These are phyloP conservation scores for Gulo gulo DNA, from an alignment of 2,113 vertebrate species.

Conservation along the genomic window DNA sequence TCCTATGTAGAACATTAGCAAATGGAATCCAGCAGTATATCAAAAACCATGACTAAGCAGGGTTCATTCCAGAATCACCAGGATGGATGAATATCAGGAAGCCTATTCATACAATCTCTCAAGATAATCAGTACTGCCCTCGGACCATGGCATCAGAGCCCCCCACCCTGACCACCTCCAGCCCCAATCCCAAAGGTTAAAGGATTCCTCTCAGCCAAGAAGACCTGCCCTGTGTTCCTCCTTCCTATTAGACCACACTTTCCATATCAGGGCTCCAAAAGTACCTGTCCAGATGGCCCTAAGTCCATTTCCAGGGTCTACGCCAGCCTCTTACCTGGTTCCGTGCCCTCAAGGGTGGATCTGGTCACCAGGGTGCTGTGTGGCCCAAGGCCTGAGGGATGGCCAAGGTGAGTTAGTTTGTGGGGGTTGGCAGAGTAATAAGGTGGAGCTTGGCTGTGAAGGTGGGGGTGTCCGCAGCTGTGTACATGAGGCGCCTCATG, in stretches of 20 bases:
- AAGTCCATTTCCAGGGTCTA: not conserved
- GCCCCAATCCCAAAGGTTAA: not conserved
- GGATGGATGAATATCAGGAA: constrained; percentile 62
- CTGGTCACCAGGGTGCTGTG: not conserved
- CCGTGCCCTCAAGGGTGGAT: not conserved
- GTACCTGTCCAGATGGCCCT: not conserved
- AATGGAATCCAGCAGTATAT: constrained; percentile 44
- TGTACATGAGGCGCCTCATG: not conserved
- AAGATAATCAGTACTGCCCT: constrained; percentile 16
- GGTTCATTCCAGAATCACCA: constrained; percentile 62
- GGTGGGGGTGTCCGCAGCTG: not conserved
- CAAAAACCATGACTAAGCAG: constrained; percentile 58
- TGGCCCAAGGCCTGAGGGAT: not conserved
- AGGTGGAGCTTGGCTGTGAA: not conserved
- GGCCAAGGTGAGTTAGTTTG: not conserved
- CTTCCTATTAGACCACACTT: not conserved
- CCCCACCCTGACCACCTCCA: not conserved
- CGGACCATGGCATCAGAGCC: not conserved
- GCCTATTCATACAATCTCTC: constrained; percentile 42
- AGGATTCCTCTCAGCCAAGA: not conserved
- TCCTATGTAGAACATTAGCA: constrained; percentile 30
- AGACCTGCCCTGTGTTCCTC: not conserved
- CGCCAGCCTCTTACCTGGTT: not conserved
- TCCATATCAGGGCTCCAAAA: too few species aligned
- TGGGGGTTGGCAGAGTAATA: too few species aligned